These are phyloP conservation scores for Aphelocoma coerulescens DNA, from an alignment of 2,113 vertebrate genomes.

Conservation along the genomic window DNA sequence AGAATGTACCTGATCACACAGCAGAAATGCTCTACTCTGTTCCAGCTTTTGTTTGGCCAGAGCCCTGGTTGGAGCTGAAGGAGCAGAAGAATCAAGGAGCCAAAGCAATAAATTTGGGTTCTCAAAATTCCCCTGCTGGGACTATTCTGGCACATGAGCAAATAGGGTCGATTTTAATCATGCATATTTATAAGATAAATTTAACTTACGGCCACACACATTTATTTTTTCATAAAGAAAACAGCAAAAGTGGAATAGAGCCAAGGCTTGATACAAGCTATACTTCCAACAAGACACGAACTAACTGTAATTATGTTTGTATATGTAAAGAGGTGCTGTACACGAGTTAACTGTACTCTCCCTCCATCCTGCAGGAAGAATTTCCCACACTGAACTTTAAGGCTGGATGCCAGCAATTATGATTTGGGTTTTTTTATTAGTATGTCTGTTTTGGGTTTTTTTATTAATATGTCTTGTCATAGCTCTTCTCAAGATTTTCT, in stretches of 20 bases:
- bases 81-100: neutral
- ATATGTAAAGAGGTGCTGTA: neutral
- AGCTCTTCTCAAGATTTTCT: neutral
- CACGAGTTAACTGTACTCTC: neutral
- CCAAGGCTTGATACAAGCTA: conserved; percentile 1
- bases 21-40: neutral
- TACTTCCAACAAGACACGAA: neutral
- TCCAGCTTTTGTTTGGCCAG: neutral
- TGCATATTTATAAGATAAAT: neutral
- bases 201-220: neutral
- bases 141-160: neutral
- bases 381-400: conserved; percentile 11
- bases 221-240: conserved; percentile 31
- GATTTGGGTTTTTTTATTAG: neutral
- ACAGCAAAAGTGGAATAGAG: neutral
- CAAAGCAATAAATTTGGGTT: neutral
- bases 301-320: neutral
- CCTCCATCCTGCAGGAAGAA: neutral
- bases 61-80: fast-evolving
- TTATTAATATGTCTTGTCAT: neutral
- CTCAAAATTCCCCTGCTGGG: neutral
- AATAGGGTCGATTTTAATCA: neutral
- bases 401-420: conserved; percentile 19
- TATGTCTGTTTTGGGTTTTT: neutral
- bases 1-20: neutral